Base-by-base conservation (phyloP, 2,888 invertebrate genomes). In the Nomada goodeniana region DNA sequence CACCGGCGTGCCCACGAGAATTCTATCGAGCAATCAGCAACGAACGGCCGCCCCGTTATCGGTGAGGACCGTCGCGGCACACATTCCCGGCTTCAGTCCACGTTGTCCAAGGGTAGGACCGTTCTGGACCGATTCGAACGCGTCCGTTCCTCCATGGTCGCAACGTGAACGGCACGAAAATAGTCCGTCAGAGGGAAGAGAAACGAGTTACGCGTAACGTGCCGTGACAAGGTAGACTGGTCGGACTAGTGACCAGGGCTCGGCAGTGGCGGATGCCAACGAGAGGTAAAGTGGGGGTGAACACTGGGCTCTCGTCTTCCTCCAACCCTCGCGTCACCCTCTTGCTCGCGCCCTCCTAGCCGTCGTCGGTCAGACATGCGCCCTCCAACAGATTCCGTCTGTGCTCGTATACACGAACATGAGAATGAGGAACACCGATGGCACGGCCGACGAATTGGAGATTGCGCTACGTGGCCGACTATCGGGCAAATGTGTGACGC, bases 201-300 rank as follows among this genome's bases (percentile, higher is more conserved):
- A 57, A 57, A 52, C 64, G 65, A 74, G 72, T 53, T 74, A 82
- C 83, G 78, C 61, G 79, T 77, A 59, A 82, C 84, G 73, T 76
- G 82, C 70, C 84, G 84, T 82, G 86, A 84, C 87, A 88, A 86
- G 90, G 85, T 87, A 87, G 88, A 89, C 90, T 90, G 85, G 86
- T 88, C 88, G 87, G 89, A 89, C 88, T 85, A 86, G 86, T 90
- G 87, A 90, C 88, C 89, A 88, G 90, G 89, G 89, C 86, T 89
- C 85, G 88, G 85, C 86, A 75, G 84, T 85, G 81, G 73, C 82
- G 81, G 87, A 85, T 85, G 76, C 75, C 74, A 36, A 63, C 76
- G 80, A 72, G 76, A 80, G 65, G 64, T 26, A 70, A 76, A 71
- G 81, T 76, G 85, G 78, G 77, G 75, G 76, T 68, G 71, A 74